Base-by-base conservation (phyloP, 2,888 invertebrate species). In the Dasypogon diadema region DNA sequence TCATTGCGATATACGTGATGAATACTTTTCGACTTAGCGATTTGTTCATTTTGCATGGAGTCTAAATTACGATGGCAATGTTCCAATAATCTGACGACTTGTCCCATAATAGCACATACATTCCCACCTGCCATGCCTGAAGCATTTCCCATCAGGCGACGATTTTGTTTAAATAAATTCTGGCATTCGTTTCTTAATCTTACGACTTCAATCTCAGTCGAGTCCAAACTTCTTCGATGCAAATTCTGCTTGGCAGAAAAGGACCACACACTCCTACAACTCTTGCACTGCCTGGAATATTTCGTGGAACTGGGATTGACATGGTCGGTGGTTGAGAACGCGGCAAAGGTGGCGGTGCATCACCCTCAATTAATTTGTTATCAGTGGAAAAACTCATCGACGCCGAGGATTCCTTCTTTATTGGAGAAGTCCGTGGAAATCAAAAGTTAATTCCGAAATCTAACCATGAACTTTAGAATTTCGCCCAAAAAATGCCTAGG, bases 61-160 rank as follows among this genome's bases (percentile, higher is more conserved):
- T 87, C 87, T 75, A 90, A 83, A 80, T 88, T 89, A 78, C 87
- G 87, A 80, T 89, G 89, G 8, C 89, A 89, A 78, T 90, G 89
- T 81, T 91, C 91, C 79, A 92, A 84, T 83, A 91, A 92, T 65
- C 89, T 88, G 21, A 90, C 88, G 56, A 91, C 90, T 83, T 92
- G 91, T 81, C 90, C 90, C 89, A 92, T 89, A 56, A 92, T 87
- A 10, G 90, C 90, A 78, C 89, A 84, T 91, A 91, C 91, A 92
- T 91, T 82, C 91, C 91, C 80, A 89, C 89, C 91, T 91, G 83
- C 79, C 75, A 84, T 77, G 46, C 82, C 80, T 48, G 77, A 76
- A 54, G 79, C 75, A 75, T 78, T 76, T 77, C 81, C 82, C 77
- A 83, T 83, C 77, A 87, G 82, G 80, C 85, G 85, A 78, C 83